Evolutionary conservation across 2,888 invertebrate genomes (phyloP).

Genomic region (Osmoderma eremita): DNA sequence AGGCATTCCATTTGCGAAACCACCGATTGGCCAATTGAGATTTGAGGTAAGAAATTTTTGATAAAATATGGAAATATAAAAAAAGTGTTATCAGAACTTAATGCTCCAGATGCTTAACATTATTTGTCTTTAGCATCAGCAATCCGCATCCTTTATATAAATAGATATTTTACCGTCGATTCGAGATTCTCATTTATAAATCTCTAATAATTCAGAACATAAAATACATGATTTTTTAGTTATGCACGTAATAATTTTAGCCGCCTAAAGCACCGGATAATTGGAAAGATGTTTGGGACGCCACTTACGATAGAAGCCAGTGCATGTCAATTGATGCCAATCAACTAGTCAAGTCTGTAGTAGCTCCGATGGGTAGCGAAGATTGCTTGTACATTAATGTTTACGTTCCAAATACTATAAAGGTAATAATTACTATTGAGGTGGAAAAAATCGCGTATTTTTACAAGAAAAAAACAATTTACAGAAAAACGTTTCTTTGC

Average conservation of each 20-base stretch:
- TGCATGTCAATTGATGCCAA: conserved; percentile 43
- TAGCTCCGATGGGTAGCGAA: conserved; percentile 47
- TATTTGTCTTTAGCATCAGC: background rate
- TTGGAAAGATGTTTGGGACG: conserved; percentile 47
- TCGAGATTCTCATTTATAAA: background rate
- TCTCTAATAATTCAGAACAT: too few species aligned
- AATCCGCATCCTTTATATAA: too few species aligned
- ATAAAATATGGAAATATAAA: background rate
- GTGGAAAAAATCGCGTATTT: conserved; percentile 3
- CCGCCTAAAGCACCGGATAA: conserved; percentile 52
- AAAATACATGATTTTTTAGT: background rate
- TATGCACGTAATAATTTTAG: conserved; percentile 43
- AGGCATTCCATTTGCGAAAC: conserved; percentile 52
- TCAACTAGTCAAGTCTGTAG: conserved; percentile 29
- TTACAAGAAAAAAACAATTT: background rate
- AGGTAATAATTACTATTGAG: background rate
- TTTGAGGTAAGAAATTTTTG: conserved; percentile 46
- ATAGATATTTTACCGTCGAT: too few species aligned
- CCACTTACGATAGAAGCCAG: conserved; percentile 43
- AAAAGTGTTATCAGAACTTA: too few species aligned
- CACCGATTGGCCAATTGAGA: conserved; percentile 48
- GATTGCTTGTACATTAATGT: conserved; percentile 56
- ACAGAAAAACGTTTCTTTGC: too few species aligned
- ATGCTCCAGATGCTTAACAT: too few species aligned
- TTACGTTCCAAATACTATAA: conserved; percentile 50